Evolutionary conservation across 2,888 invertebrate genomes (phyloP).

Genomic region (Philopedon plagiatum): DNA sequence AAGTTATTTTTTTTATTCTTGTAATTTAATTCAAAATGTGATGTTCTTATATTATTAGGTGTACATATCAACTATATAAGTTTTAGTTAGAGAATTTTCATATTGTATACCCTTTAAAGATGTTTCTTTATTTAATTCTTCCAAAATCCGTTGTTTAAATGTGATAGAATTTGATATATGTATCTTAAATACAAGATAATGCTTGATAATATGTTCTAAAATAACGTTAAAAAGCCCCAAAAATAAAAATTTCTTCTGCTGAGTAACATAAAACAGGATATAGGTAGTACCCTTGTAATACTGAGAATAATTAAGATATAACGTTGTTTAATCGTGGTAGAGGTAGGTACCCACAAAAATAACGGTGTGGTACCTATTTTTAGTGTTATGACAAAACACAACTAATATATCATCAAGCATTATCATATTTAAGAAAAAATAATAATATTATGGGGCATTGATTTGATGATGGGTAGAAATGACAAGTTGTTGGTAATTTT

Average conservation of each 20-base stretch:
- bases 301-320: too few relatives aligned
- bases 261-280: too few relatives aligned
- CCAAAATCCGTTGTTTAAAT: constrained; percentile 1
- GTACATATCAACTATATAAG: constrained; percentile 46
- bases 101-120: constrained; percentile 3
- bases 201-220: background rate
- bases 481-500: background rate
- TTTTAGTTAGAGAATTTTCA: constrained; percentile 31
- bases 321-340: too few relatives aligned
- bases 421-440: background rate
- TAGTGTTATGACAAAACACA: too few relatives aligned
- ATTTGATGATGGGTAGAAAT: background rate
- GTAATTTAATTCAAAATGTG: constrained; percentile 48
- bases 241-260: too few relatives aligned
- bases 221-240: too few relatives aligned
- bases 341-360: too few relatives aligned
- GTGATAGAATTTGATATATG: constrained; percentile 3
- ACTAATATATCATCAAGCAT: too few relatives aligned
- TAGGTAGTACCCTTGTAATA: too few relatives aligned
- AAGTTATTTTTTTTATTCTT: constrained; percentile 15
- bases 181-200: constrained; percentile 2
- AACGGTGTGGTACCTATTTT: background rate
- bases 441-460: background rate
- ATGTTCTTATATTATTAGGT: constrained; percentile 47
- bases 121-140: constrained; percentile 16